A percentile compares a stretch with the other conserved stretches of the same genome.
Conservation (phyloP, 1,140 invertebrate genomes). For the Leptestheria dahalacensis region DNA sequence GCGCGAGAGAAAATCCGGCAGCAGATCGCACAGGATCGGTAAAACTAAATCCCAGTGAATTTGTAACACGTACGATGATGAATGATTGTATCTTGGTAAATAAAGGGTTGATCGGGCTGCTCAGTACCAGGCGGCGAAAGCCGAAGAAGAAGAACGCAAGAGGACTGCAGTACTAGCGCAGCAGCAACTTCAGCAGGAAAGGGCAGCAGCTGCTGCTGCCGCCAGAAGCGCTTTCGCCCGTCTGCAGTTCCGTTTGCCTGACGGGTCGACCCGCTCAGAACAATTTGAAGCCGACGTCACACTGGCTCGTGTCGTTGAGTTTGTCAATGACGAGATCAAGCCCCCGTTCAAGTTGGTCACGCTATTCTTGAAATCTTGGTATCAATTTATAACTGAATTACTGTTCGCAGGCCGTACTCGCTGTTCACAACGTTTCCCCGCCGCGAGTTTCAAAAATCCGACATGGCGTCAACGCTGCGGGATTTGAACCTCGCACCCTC, state of each 20-base stretch:
- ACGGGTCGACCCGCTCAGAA: slow-evolving; percentile 48
- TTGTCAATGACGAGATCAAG: slow-evolving; percentile 37
- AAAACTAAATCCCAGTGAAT: slow-evolving; percentile 33
- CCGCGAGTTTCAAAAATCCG: slow-evolving; percentile 44
- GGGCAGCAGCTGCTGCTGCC: slow-evolving; percentile 23
- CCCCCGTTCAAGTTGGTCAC: slow-evolving; percentile 30
- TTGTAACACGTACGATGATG: not conserved
- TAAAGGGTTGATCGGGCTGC: slow-evolving; percentile 28
- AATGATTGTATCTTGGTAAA: slow-evolving; percentile 4
- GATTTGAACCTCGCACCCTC: slow-evolving; percentile 60
- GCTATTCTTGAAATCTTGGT: slow-evolving; percentile 24
- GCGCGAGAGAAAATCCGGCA: slow-evolving; percentile 49
- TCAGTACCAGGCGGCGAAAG: slow-evolving; percentile 26
- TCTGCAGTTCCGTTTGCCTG: slow-evolving; percentile 68
- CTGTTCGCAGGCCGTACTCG: slow-evolving; percentile 35
- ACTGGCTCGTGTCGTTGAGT: slow-evolving; percentile 37
- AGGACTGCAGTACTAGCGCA: slow-evolving; percentile 20
- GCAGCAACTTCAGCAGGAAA: slow-evolving; percentile 21
- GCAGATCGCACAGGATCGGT: slow-evolving; percentile 53
- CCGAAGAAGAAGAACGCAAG: slow-evolving; percentile 22
- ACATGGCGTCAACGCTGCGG: slow-evolving; percentile 42
- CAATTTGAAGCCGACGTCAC: slow-evolving; percentile 42
- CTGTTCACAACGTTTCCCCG: slow-evolving; percentile 66
- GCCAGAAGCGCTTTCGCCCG: slow-evolving; percentile 34
- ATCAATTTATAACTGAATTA: not conserved